These are phyloP conservation scores for Nannospalax galili DNA, from an alignment of 2,113 vertebrate species.

Conservation along the genomic window DNA sequence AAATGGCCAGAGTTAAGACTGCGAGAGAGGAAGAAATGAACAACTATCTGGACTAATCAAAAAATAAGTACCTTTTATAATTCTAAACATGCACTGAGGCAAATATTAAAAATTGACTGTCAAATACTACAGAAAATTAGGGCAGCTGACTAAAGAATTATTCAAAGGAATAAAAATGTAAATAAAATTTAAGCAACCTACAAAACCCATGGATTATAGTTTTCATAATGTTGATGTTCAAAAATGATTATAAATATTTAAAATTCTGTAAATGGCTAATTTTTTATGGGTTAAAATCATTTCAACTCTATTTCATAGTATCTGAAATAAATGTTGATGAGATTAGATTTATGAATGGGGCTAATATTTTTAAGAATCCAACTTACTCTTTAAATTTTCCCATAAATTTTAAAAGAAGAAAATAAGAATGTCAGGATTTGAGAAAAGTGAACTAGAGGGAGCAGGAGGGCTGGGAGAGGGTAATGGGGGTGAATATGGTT, in stretches of 20 bases:
- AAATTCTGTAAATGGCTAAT: neutral
- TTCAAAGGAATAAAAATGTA: constrained; percentile 43
- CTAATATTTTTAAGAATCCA: constrained; percentile 42
- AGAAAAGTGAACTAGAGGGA: neutral
- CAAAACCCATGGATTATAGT: neutral
- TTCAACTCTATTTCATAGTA: neutral
- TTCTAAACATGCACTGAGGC: constrained; percentile 28
- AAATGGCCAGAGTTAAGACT: neutral
- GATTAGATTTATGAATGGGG: constrained; percentile 16
- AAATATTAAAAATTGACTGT: too few species aligned
- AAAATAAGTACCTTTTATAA: constrained; percentile 37
- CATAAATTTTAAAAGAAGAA: neutral
- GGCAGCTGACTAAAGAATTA: neutral
- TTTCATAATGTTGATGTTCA: constrained; percentile 31
- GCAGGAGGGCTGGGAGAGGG: neutral
- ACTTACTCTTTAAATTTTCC: neutral
- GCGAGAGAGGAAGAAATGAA: neutral
- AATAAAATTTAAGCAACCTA: constrained; percentile 14
- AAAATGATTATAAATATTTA: constrained; percentile 2
- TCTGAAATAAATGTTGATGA: constrained; percentile 30
- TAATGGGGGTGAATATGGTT: too few species aligned
- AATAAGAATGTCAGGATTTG: neutral
- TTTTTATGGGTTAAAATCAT: constrained; percentile 36
- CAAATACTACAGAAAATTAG: neutral
- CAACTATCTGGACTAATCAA: neutral